Percentiles rank a stretch among this genome's conserved stretches.
These are phyloP conservation scores for Rattus rattus DNA, from an alignment of 2,113 vertebrate genomes.

Conservation along the genomic window DNA sequence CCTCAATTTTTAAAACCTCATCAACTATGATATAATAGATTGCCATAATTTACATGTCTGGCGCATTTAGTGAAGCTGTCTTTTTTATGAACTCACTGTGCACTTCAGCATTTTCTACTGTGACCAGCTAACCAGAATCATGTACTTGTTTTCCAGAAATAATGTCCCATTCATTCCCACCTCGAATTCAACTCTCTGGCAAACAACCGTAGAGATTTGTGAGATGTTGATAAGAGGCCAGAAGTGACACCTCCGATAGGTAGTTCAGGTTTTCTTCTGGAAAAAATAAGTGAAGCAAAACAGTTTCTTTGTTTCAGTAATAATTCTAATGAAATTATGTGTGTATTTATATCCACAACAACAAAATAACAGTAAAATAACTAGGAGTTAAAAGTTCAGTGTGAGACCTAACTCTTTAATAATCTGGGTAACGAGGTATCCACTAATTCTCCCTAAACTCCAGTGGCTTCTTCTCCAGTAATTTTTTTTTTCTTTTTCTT, in stretches of 20 bases:
- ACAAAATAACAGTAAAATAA: constrained; percentile 9
- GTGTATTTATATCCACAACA: not conserved
- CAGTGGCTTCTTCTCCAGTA: not conserved
- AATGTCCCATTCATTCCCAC: not conserved
- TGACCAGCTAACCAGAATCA: not conserved
- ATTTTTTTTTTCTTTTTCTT: too few species aligned
- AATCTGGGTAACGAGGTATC: not conserved
- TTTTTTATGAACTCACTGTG: constrained; percentile 3
- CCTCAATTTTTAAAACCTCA: not conserved
- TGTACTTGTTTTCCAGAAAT: not conserved
- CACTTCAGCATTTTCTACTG: not conserved
- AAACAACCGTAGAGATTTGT: not conserved
- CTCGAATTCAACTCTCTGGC: not conserved
- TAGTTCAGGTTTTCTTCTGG: constrained; percentile 33
- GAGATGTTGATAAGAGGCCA: not conserved
- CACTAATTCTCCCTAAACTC: constrained; percentile 10
- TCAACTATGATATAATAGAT: not conserved
- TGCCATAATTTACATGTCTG: not conserved
- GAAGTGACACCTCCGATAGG: not conserved
- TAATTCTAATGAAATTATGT: constrained; percentile 7
- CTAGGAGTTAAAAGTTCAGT: constrained; percentile 3
- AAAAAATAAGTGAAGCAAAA: constrained; percentile 18
- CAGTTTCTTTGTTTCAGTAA: not conserved
- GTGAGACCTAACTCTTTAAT: constrained; percentile 16
- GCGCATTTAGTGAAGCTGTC: not conserved